phyloP scores from a whole-genome alignment of 1,140 invertebrate genomes.

The Pararge aegeria region DNA sequence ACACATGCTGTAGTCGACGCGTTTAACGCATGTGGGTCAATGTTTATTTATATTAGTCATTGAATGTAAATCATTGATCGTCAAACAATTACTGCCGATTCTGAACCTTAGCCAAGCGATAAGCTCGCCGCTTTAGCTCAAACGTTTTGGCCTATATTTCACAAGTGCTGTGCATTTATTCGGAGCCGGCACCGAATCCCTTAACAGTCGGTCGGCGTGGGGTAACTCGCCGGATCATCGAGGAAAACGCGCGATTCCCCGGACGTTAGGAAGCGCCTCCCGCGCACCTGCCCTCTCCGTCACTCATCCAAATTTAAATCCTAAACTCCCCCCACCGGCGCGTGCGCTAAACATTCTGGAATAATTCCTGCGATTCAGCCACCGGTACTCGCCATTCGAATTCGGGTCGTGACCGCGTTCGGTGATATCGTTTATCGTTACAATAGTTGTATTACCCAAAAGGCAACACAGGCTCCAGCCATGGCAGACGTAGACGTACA shows the following conservation, averaged over 20 bases:
- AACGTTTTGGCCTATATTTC: slow-evolving; percentile 44
- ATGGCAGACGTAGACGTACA: slow-evolving; percentile 93
- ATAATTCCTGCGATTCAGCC: slow-evolving; percentile 75
- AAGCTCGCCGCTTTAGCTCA: slow-evolving; percentile 36
- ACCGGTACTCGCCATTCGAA: slow-evolving; percentile 76
- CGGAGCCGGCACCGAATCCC: slow-evolving; percentile 29
- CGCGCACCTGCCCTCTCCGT: slow-evolving; percentile 78
- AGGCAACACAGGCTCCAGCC: slow-evolving; percentile 52
- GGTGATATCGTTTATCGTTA: slow-evolving; percentile 53
- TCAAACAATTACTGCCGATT: slow-evolving; percentile 49
- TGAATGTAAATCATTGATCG: slow-evolving; percentile 49
- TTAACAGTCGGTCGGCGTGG: slow-evolving; percentile 36
- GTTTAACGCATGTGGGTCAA: slow-evolving; percentile 25
- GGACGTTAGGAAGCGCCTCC: slow-evolving; percentile 66
- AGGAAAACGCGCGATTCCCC: slow-evolving; percentile 53
- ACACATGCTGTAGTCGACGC: background rate
- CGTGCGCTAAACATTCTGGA: slow-evolving; percentile 74
- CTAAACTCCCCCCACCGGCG: slow-evolving; percentile 71
- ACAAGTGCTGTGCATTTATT: slow-evolving; percentile 21
- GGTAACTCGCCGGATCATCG: slow-evolving; percentile 40
- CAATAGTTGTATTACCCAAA: slow-evolving; percentile 39
- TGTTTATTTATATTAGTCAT: slow-evolving; percentile 34
- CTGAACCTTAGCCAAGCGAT: slow-evolving; percentile 52
- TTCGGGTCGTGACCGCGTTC: slow-evolving; percentile 77
- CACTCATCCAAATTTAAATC: slow-evolving; percentile 79